Percentiles rank a stretch among this genome's conserved stretches.
Evolutionary conservation across 2,113 vertebrate species (phyloP).

Genomic region (Chamaea fasciata): DNA sequence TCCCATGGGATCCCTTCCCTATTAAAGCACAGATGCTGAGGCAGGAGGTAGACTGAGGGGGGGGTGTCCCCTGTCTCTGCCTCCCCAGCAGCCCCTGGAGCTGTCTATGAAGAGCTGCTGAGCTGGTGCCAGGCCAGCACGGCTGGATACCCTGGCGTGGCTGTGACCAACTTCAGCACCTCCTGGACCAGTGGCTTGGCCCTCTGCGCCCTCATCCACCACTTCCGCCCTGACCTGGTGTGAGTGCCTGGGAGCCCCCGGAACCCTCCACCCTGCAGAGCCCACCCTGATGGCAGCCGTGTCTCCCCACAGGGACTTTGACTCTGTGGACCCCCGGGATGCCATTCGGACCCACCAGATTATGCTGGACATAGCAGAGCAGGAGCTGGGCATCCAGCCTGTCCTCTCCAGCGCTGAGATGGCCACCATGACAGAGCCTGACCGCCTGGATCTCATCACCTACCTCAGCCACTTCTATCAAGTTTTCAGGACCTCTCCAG

Average conservation of each 20-base stretch:
- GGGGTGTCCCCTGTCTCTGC: neutral
- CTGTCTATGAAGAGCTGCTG: slow-evolving; percentile 76
- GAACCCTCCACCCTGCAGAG: neutral
- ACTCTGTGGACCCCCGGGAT: slow-evolving; percentile 64
- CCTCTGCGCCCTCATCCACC: slow-evolving; percentile 86
- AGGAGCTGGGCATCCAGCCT: slow-evolving; percentile 85
- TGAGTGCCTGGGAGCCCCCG: slow-evolving; percentile 63
- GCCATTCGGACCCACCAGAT: slow-evolving; percentile 73
- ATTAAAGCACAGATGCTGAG: neutral
- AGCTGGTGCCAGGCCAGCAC: slow-evolving; percentile 89
- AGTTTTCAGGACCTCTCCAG: slow-evolving; percentile 66
- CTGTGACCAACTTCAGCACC: slow-evolving; percentile 76
- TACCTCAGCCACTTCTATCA: slow-evolving; percentile 90
- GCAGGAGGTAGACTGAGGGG: neutral
- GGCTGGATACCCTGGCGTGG: slow-evolving; percentile 71
- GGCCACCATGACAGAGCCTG: slow-evolving; percentile 67
- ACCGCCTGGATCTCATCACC: slow-evolving; percentile 85
- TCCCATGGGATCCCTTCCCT: neutral
- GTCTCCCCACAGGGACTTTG: slow-evolving; percentile 73
- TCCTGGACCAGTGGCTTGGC: slow-evolving; percentile 89
- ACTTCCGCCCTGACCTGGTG: slow-evolving; percentile 83
- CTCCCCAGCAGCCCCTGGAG: slow-evolving; percentile 51
- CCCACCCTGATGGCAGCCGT: neutral
- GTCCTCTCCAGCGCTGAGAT: slow-evolving; percentile 83
- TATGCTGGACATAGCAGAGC: slow-evolving; percentile 78